Evolutionary conservation across 2,113 vertebrate genomes (phyloP).

Genomic region (Burhinus bistriatus): DNA sequence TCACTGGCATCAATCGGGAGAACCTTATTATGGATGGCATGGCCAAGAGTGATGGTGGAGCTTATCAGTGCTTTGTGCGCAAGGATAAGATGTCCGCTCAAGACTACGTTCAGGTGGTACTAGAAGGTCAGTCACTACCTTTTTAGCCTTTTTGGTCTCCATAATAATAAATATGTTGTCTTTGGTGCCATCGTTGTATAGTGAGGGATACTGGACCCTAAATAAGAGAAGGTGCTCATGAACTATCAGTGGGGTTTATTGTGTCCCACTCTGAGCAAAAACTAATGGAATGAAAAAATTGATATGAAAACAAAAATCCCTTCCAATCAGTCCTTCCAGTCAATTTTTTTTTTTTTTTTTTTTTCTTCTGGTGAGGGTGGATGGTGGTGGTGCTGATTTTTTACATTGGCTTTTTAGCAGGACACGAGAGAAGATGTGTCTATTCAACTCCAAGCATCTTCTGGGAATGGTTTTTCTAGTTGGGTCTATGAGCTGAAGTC

Average conservation of each 20-base stretch:
- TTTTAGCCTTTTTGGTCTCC: not conserved
- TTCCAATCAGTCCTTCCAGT: not conserved
- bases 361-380: no score
- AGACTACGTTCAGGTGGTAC: slow-evolving; percentile 94
- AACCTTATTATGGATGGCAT: slow-evolving; percentile 97
- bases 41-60: slow-evolving; percentile 95
- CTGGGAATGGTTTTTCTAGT: not conserved
- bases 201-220: not conserved
- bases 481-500: not conserved
- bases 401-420: not conserved
- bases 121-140: slow-evolving; percentile 85
- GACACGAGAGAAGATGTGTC: not conserved
- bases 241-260: not conserved
- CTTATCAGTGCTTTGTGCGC: slow-evolving; percentile 96
- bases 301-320: not conserved
- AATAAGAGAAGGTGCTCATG: not conserved
- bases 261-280: not conserved
- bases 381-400: not conserved
- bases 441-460: not conserved
- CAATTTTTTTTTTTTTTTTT: not conserved
- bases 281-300: not conserved
- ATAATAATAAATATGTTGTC: accelerated
- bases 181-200: not conserved
- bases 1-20: slow-evolving; percentile 88
- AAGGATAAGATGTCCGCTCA: slow-evolving; percentile 95